Conservation (phyloP, 2,797 vertebrate species). For the Novumbra hubbsi region DNA sequence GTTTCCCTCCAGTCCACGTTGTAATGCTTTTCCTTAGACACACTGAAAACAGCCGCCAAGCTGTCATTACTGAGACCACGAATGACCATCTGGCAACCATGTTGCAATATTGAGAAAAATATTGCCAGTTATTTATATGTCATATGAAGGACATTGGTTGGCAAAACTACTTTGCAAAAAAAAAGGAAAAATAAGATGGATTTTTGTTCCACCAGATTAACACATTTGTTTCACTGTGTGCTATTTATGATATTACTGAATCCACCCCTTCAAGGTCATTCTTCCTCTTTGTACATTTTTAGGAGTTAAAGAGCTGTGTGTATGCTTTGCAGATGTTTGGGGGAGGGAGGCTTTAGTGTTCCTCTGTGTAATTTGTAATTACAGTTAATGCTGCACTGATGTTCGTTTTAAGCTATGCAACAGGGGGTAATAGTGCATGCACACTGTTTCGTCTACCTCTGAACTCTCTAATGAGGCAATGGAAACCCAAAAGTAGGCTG, state of each 20-base stretch:
- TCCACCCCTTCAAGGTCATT: conserved; percentile 22
- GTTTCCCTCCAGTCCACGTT: conserved; percentile 25
- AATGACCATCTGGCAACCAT: conserved; percentile 13
- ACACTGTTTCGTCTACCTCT: background rate
- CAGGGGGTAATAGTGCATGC: background rate
- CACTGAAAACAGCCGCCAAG: conserved; percentile 18
- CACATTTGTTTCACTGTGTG: conserved; percentile 23
- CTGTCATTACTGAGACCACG: conserved; percentile 22
- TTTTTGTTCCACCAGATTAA: conserved; percentile 14
- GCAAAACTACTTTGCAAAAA: background rate
- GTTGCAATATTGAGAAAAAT: conserved; percentile 14
- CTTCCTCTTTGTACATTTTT: conserved; percentile 9
- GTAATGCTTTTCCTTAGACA: conserved; percentile 27
- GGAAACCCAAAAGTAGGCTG: conserved; percentile 5
- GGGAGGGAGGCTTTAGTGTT: background rate
- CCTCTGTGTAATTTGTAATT: background rate
- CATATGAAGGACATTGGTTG: conserved; percentile 12
- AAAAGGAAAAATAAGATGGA: conserved; percentile 18
- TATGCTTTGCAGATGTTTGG: background rate
- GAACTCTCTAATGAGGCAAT: conserved; percentile 15
- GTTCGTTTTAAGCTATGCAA: background rate
- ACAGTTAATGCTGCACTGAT: background rate
- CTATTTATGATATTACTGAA: conserved; percentile 43
- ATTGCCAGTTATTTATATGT: background rate
- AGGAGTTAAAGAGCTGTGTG: background rate